These are phyloP conservation scores for Ashinkailepas kermadecensis DNA, from an alignment of 2,888 invertebrate species.

Conservation along the genomic window DNA sequence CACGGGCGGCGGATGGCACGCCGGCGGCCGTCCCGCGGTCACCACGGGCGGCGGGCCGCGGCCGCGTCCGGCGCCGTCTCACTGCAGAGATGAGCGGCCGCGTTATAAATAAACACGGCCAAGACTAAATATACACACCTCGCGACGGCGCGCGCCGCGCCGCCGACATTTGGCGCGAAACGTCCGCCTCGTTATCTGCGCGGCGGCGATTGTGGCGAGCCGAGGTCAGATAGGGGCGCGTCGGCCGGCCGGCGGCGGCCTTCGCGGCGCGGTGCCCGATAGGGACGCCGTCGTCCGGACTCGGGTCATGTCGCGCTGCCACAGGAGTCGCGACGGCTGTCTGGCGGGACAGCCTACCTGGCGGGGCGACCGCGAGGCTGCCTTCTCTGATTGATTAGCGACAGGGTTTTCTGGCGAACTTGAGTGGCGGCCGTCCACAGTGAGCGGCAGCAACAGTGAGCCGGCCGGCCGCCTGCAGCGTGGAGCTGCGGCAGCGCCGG, in stretches of 20 bases:
- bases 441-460: background rate
- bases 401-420: too few species aligned
- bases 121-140: conserved; percentile 4
- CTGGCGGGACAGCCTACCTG: too few species aligned
- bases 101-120: conserved; percentile 5
- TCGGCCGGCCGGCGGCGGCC: too few species aligned
- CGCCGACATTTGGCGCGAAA: background rate
- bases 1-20: background rate
- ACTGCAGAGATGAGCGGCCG: background rate
- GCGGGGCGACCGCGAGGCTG: too few species aligned
- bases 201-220: background rate
- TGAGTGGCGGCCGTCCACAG: background rate
- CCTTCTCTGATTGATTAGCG: too few species aligned
- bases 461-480: background rate
- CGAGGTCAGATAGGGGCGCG: background rate
- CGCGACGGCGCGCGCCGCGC: background rate
- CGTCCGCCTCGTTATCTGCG: background rate
- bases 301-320: too few species aligned
- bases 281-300: too few species aligned
- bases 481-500: background rate
- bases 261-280: too few species aligned
- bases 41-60: background rate
- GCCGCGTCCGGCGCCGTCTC: background rate
- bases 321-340: too few species aligned
- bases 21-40: background rate